These are phyloP conservation scores for Pedionomus torquatus DNA, from an alignment of 2,113 vertebrate genomes.

Conservation along the genomic window DNA sequence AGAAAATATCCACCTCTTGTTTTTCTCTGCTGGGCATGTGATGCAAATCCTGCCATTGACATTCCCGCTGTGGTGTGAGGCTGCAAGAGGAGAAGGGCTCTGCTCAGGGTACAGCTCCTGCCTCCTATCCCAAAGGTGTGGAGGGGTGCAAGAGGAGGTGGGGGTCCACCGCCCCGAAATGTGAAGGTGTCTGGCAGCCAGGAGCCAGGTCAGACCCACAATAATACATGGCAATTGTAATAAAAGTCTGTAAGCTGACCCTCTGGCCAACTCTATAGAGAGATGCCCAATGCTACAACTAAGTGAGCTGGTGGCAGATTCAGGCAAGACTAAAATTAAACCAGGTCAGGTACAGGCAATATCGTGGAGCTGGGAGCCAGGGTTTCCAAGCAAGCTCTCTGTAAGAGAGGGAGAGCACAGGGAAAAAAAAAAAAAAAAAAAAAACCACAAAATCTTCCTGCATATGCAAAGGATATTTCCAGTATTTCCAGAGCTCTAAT, in stretches of 20 bases:
- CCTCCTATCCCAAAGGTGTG: neutral
- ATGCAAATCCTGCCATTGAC: neutral
- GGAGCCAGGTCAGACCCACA: neutral
- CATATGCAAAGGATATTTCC: slow-evolving; percentile 4
- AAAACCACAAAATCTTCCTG: neutral
- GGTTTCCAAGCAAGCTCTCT: neutral
- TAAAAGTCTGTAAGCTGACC: neutral
- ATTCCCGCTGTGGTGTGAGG: neutral
- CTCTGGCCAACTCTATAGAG: neutral
- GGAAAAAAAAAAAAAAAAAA: neutral
- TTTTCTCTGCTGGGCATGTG: neutral
- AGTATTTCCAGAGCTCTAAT: slow-evolving; percentile 29
- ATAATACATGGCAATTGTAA: neutral
- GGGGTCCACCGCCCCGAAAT: neutral
- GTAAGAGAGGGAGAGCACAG: neutral
- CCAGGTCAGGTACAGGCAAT: slow-evolving; percentile 4
- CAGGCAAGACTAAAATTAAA: slow-evolving; percentile 29
- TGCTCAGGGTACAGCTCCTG: neutral
- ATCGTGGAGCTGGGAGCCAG: neutral
- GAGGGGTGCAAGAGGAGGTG: fast-evolving
- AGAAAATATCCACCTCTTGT: neutral
- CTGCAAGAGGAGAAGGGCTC: neutral
- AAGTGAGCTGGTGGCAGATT: slow-evolving; percentile 18
- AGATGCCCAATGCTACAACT: neutral
- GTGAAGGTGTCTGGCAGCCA: neutral